Evolutionary conservation across 1,140 invertebrate genomes (phyloP).

Genomic region (Arion vulgaris): DNA sequence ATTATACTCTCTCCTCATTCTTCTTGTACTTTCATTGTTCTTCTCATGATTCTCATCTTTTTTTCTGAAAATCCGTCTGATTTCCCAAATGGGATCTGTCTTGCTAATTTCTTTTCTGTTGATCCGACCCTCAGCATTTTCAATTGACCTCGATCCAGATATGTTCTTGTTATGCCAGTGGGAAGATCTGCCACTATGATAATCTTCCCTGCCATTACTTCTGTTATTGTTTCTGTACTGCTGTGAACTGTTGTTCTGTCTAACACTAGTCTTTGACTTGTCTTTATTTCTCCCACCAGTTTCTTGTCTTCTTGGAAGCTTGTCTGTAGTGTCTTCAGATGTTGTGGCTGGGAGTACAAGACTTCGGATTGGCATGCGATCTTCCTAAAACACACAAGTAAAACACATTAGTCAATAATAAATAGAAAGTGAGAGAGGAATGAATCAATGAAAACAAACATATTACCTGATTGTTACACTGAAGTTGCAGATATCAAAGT

Average conservation of each 20-base stretch:
- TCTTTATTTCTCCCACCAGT: background rate
- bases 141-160: background rate
- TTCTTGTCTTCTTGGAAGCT: background rate
- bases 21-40: background rate
- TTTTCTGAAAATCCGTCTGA: background rate
- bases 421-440: no score
- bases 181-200: background rate
- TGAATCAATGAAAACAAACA: no score
- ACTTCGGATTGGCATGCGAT: background rate
- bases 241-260: background rate
- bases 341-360: background rate
- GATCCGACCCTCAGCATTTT: background rate
- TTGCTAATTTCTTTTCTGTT: conserved; percentile 2
- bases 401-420: no score
- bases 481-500: no score
- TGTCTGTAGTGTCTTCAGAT: background rate
- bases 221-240: background rate
- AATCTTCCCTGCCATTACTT: background rate
- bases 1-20: background rate
- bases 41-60: background rate
- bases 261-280: background rate
- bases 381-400: background rate
- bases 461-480: no score
- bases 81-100: conserved; percentile 2
- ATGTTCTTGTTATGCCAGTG: background rate